Percentiles rank a stretch among this genome's conserved stretches.
Evolutionary conservation across 2,888 invertebrate species (phyloP).

Genomic region (Ornithoptera alexandrae): DNA sequence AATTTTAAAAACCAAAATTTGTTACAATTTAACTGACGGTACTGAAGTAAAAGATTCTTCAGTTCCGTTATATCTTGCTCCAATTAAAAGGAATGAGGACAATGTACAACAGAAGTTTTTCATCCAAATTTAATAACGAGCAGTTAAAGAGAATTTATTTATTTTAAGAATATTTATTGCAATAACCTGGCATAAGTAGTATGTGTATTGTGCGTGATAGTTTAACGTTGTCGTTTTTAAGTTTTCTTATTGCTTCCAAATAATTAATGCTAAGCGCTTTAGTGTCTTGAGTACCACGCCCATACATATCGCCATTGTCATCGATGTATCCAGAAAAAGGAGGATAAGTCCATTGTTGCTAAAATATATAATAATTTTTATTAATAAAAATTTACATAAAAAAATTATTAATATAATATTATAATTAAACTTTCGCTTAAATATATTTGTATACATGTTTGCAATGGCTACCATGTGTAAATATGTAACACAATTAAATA

Average conservation of each 20-base stretch:
- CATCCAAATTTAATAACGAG: too few relatives aligned
- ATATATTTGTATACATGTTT: too few relatives aligned
- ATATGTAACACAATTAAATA: too few relatives aligned
- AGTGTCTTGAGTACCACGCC: slow-evolving; percentile 91
- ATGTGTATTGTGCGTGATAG: slow-evolving; percentile 58
- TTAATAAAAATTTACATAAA: not conserved
- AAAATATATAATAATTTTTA: not conserved
- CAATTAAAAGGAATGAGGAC: too few relatives aligned
- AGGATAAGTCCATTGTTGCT: slow-evolving; percentile 85
- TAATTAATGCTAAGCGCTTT: slow-evolving; percentile 78
- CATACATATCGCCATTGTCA: slow-evolving; percentile 89
- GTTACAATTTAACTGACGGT: too few relatives aligned
- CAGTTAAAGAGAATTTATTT: not conserved
- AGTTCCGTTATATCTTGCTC: too few relatives aligned
- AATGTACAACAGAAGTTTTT: too few relatives aligned
- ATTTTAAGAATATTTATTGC: not conserved
- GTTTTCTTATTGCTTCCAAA: slow-evolving; percentile 54
- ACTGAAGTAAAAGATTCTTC: too few relatives aligned
- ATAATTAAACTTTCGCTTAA: too few relatives aligned
- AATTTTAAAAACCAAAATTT: too few relatives aligned
- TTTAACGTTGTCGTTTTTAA: slow-evolving; percentile 48
- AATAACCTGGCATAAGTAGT: slow-evolving; percentile 61
- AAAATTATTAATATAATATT: not conserved
- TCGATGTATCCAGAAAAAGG: slow-evolving; percentile 93
- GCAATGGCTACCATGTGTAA: too few relatives aligned